Conservation (phyloP, 1,140 invertebrate species). For the Caenorhabditis brenneri region DNA sequence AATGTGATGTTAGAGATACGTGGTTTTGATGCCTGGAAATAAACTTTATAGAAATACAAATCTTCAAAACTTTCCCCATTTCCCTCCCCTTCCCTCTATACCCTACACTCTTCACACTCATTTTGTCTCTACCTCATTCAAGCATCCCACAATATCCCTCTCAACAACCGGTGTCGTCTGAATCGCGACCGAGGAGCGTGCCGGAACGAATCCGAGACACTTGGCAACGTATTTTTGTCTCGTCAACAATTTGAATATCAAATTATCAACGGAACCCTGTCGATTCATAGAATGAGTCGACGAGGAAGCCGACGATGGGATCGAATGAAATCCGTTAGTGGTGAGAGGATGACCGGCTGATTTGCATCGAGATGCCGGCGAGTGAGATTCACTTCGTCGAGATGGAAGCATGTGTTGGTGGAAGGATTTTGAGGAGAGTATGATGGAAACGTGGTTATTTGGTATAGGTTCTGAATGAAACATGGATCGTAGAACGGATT, state of each 20-base stretch:
- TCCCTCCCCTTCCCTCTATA: not conserved
- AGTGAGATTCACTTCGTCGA: slow-evolving; percentile 11
- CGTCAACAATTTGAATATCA: slow-evolving; percentile 25
- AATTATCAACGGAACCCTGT: slow-evolving; percentile 20
- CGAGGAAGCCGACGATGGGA: slow-evolving; percentile 30
- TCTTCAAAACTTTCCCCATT: not conserved
- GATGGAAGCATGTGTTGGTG: slow-evolving; percentile 8
- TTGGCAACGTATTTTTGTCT: slow-evolving; percentile 9
- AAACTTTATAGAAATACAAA: not conserved
- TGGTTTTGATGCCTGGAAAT: slow-evolving; percentile 68
- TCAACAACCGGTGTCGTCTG: slow-evolving; percentile 22
- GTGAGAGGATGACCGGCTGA: slow-evolving; percentile 3
- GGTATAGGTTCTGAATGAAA: not conserved
- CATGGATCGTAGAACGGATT: not conserved
- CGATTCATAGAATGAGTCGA: slow-evolving; percentile 29
- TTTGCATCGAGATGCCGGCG: slow-evolving; percentile 19
- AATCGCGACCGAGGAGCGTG: slow-evolving; percentile 10
- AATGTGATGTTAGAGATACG: slow-evolving; percentile 70
- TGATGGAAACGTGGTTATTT: not conserved
- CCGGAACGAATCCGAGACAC: not conserved
- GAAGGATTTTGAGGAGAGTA: not conserved
- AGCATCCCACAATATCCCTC: not conserved
- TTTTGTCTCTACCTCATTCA: not conserved
- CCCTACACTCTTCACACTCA: not conserved
- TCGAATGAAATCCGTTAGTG: slow-evolving; percentile 10